Evolutionary conservation across 2,113 vertebrate genomes (phyloP).

Genomic region (Osmerus eperlanus): DNA sequence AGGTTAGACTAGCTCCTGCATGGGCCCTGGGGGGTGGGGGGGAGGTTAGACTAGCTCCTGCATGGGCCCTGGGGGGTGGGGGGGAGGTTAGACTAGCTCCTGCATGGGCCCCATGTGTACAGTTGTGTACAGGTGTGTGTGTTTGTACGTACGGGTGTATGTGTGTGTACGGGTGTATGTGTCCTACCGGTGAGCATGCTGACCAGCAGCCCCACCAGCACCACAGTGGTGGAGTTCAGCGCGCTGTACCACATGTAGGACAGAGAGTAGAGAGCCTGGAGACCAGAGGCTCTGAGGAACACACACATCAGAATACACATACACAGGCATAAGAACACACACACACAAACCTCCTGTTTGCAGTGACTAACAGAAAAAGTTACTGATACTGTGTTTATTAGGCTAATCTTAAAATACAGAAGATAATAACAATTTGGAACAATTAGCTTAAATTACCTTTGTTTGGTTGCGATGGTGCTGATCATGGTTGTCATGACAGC

Average conservation of each 20-base stretch:
- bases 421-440: background rate
- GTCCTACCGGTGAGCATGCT: slow-evolving; percentile 85
- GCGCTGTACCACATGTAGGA: slow-evolving; percentile 98
- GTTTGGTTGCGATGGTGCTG: no score
- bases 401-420: no score
- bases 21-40: slow-evolving; percentile 73
- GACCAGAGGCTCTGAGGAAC: slow-evolving; percentile 71
- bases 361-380: no score
- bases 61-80: no score
- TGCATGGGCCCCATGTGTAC: background rate
- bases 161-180: background rate
- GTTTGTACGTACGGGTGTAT: background rate
- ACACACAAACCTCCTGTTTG: no score
- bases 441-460: background rate
- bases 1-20: slow-evolving; percentile 68
- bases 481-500: no score
- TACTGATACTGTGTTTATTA: no score
- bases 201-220: slow-evolving; percentile 87
- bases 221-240: slow-evolving; percentile 89
- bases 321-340: no score
- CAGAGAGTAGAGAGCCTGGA: slow-evolving; percentile 82
- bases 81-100: no score
- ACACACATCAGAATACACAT: background rate
- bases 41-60: no score
- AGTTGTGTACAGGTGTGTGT: background rate